These are phyloP conservation scores for Drosophila subobscura DNA, from an alignment of 1,140 invertebrate species.

Conservation along the genomic window DNA sequence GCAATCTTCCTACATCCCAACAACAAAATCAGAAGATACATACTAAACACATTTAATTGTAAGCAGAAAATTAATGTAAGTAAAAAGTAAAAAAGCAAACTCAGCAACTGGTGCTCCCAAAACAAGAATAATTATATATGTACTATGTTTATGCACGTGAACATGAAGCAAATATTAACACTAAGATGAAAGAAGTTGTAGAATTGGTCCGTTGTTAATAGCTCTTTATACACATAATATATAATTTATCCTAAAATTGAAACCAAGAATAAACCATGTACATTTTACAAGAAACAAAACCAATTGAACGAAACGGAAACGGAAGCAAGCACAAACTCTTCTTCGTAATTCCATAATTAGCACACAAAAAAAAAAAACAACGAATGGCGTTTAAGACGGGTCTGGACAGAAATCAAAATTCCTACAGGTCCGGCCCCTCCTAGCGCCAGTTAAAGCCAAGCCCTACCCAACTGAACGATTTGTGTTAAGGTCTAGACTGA, in stretches of 20 bases:
- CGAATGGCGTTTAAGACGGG: too few species aligned
- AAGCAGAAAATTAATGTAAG: neutral
- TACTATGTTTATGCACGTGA: constrained; percentile 3
- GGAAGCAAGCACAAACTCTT: neutral
- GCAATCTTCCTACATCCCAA: constrained; percentile 14
- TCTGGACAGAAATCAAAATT: too few species aligned
- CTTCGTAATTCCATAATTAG: constrained; percentile 23
- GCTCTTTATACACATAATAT: constrained; percentile 59
- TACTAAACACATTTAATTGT: constrained; percentile 20
- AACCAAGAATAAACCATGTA: constrained; percentile 47
- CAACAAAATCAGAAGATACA: constrained; percentile 1
- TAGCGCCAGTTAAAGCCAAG: constrained; percentile 18
- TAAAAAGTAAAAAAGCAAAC: constrained; percentile 27
- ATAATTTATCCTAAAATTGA: constrained; percentile 2
- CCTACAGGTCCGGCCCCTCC: neutral
- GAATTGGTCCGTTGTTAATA: constrained; percentile 71
- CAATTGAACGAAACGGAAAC: neutral
- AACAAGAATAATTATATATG: constrained; percentile 35
- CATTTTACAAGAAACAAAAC: constrained; percentile 32
- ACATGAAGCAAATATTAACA: constrained; percentile 34
- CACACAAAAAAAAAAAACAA: neutral
- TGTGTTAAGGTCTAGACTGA: constrained; percentile 50
- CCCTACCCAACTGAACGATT: constrained; percentile 20
- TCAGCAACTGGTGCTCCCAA: constrained; percentile 71
- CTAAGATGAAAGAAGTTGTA: constrained; percentile 41